Base-by-base conservation (phyloP, 2,113 vertebrate genomes). In the Prunella fulvescens region DNA sequence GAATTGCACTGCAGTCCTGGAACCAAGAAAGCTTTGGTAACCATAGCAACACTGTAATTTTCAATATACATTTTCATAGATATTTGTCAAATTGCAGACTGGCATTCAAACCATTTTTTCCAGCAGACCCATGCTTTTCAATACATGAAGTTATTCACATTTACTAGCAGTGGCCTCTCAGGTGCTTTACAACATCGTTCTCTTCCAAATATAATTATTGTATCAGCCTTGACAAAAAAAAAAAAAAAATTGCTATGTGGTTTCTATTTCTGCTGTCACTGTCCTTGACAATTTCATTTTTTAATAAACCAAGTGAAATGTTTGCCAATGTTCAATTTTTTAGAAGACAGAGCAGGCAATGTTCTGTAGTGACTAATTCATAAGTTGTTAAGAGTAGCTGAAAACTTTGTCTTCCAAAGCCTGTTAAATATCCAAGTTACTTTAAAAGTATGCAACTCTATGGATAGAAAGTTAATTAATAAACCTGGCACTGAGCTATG, bases 291-390 rank as follows among this genome's bases (percentile, higher is more conserved):
- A 80, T 26, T 40, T 76, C 47, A 23, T 44, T 62, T 60, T 79
- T 72, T 51, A 33, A 64, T 28, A 65, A 94, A 54, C 33, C 26
- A 66, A 58, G 8, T 58, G 53, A 88, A 93, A 33, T 60, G 64
- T 91, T 86, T 84, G 85, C 78, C 92, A 92, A 82, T 42, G 42
- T 76, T 95, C 26, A 20, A 48, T 84, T 91, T 91, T 94, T 76
- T 19, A 80, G 71, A 90, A 94, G 60, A 89, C 61, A 89, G 25
- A 85, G 64, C 23, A 86, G 40, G 54, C 62, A 90, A 20, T 23
- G 29, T 56, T 73, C 24, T 66, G 79, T 20, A 11, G 64, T 51
- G 24, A 61, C 64, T 74, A 91, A 72, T 24, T 60, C 22, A 1
- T 5, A 86, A 57, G 42, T 51, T 91, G 50, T 64, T 77, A 82